Evolutionary conservation across 2,797 vertebrate species (phyloP), one percentile per base, ranked within the genome.

Genomic region (Apogon hyalosoma): DNA sequence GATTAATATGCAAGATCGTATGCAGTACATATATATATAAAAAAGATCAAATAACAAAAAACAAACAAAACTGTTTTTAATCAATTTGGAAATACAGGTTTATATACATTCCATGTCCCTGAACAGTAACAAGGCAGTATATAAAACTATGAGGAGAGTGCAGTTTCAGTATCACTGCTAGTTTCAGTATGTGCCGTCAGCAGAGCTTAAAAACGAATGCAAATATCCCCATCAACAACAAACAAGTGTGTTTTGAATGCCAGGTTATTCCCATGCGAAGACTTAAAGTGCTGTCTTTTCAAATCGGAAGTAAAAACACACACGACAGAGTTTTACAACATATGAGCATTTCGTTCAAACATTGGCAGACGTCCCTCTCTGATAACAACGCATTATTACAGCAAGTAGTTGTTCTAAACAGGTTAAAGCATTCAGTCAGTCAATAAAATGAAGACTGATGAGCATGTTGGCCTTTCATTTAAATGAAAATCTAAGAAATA

Each of bases 131-230:
- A 63, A 47, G 36, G 3, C 11, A 68, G 42, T 47, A 28, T 58
- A 68, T 69, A 54, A 67, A 78, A 47, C 41, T 36, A 42, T 28
- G 38, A 49, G 3, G 14, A 51, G 62, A 8, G 16, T 42, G 38
- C 3, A 24, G 63, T 79, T 82, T 85, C 76, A 76, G 38, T 56
- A 50, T 73, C 65, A 1, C 46, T 59, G 33, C 8, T 46, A 46
- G 69, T 86, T 84, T 88, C 69, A 71, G 11, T 8, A 7, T 41
- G 11, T 9, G 6, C 28, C 16, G 45, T 72, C 24, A 62, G 33
- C 4, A 58, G 1, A 38, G 36, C 7, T 56, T 40, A 43, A 3
- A 63, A 80, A 85, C 54, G 83, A 75, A 86, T 82, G 71, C 53
- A 68, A 77, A 80, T 71, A 31, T 11, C 15, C 4, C 11, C 19